Evolutionary conservation across 1,140 invertebrate species (phyloP), one percentile per base, ranked within the genome.

Genomic region (Mamestra configurata): DNA sequence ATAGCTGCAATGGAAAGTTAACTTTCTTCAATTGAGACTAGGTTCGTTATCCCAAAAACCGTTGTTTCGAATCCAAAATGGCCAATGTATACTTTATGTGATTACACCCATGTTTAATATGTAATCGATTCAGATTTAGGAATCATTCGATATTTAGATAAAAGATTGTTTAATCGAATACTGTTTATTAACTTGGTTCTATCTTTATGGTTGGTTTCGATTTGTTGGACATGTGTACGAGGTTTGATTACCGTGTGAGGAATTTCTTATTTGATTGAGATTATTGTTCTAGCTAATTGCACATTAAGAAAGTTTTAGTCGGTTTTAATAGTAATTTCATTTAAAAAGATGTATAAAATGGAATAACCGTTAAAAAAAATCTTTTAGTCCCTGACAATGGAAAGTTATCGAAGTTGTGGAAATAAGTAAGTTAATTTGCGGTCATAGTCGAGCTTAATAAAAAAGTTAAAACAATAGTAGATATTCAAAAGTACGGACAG

Each of bases 91-190:
- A 76, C 40, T 76, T 76, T 76, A 76, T 76, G 57, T 76, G 73
- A 64, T 76, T 64, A 35, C 40, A 49, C 35, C 5, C 40, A 64
- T 76, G 57, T 76, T 75, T 43, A 40, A 43, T 46, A 61, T 31
- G 43, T 61, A 76, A 76, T 76, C 73, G 57, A 76, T 64, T 76
- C 57, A 76, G 73, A 61, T 76, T 76, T 76, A 35, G 73, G 73
- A 35, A 51, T 76, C 55, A 76, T 76, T 76, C 73, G 73, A 76
- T 76, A 64, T 59, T 27, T 64, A 35, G 55, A 64, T 76, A 76
- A 64, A 76, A 61, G 40, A 76, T 76, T 61, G 73, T 64, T 76
- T 61, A 76, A 64, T 61, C 57, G 73, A 76, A 64, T 64, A 64
- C 37, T 20, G 20, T 59, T 40, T 75, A 51, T 76, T 76, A 51